Evolutionary conservation across 2,888 invertebrate species (phyloP).

Genomic region (Dexiosoma caninum): DNA sequence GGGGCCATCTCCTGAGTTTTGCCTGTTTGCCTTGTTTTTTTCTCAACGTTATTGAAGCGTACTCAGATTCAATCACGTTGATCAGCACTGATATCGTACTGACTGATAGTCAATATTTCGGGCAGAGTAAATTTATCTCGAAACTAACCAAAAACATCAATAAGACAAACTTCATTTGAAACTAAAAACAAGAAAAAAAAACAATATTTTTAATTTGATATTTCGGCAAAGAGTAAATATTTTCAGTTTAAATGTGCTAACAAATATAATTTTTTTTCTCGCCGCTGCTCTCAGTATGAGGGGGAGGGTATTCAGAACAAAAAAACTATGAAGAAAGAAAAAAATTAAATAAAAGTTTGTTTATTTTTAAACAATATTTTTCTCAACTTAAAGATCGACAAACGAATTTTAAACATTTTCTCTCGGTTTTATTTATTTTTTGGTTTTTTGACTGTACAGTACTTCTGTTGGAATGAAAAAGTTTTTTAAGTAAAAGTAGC

Average conservation of each 20-base stretch:
- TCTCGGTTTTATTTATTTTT: constrained; percentile 26
- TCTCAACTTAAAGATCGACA: constrained; percentile 30
- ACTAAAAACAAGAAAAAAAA: too few relatives aligned
- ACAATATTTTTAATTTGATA: neutral
- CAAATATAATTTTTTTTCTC: neutral
- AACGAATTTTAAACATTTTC: constrained; percentile 21
- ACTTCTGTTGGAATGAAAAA: constrained; percentile 40
- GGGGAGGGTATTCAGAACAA: constrained; percentile 22
- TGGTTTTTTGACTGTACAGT: neutral
- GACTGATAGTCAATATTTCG: too few relatives aligned
- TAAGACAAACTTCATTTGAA: too few relatives aligned
- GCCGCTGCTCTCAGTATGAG: constrained; percentile 3
- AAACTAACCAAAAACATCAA: too few relatives aligned
- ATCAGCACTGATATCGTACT: too few relatives aligned
- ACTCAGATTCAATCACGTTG: too few relatives aligned
- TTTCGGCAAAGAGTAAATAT: neutral
- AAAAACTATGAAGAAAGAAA: neutral
- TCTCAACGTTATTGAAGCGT: too few relatives aligned
- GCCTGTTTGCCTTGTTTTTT: too few relatives aligned
- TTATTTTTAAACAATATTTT: constrained; percentile 47
- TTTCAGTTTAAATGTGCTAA: neutral
- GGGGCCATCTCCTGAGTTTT: too few relatives aligned
- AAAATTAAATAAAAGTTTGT: constrained; percentile 36
- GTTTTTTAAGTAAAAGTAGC: constrained; percentile 50
- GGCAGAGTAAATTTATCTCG: too few relatives aligned